These are phyloP conservation scores for Erpobdella octoculata DNA, from an alignment of 2,888 invertebrate genomes.

Conservation along the genomic window DNA sequence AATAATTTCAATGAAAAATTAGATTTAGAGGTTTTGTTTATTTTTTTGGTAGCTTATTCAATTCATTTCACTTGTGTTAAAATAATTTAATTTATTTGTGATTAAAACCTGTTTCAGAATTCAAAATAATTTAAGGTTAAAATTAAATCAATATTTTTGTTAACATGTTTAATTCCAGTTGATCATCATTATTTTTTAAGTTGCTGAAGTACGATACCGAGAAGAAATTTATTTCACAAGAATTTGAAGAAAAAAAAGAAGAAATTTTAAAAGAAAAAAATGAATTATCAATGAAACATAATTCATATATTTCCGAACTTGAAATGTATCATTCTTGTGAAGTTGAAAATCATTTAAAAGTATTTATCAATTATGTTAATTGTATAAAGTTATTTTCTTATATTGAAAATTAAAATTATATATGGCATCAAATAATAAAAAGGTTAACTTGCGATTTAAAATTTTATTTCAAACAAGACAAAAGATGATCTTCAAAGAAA, in stretches of 20 bases:
- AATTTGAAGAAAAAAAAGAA: background rate
- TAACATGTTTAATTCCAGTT: background rate
- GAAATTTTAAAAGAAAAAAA: background rate
- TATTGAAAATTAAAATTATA: background rate
- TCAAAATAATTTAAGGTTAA: background rate
- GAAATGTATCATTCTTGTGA: no score
- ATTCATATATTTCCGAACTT: no score
- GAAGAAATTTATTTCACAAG: background rate
- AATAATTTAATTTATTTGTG: no score
- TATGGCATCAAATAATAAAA: background rate
- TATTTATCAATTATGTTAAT: no score
- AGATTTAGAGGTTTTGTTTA: no score
- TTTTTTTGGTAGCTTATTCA: no score
- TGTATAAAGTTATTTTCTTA: background rate
- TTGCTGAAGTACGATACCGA: no score
- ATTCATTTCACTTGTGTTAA: no score
- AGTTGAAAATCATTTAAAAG: no score
- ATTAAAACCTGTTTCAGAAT: background rate
- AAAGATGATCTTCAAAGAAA: background rate
- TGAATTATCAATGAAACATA: background rate
- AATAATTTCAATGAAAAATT: no score
- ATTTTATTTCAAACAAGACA: background rate
- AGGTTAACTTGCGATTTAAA: background rate
- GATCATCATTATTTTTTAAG: background rate
- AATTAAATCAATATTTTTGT: background rate